These are phyloP conservation scores for Ginglymostoma cirratum DNA, from an alignment of 2,113 vertebrate genomes.

Conservation along the genomic window DNA sequence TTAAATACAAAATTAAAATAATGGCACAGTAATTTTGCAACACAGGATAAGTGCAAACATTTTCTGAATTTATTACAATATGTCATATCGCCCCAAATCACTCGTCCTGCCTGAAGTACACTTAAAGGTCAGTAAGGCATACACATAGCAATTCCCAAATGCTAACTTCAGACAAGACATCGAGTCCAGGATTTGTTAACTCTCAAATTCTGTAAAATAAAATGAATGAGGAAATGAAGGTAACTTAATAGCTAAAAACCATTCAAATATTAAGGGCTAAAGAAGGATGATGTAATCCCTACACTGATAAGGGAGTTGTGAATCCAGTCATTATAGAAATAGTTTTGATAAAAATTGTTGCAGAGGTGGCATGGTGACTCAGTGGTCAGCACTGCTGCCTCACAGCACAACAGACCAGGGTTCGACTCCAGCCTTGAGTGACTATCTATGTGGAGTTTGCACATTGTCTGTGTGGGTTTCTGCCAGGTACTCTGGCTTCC, in stretches of 20 bases:
- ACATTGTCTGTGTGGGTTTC: no score
- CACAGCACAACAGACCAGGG: no score
- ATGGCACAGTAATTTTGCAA: neutral
- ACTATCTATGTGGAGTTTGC: no score
- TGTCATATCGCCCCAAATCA: neutral
- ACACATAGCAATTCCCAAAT: no score
- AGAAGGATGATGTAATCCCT: neutral
- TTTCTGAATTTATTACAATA: neutral
- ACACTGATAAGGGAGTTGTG: neutral
- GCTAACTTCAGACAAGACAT: neutral
- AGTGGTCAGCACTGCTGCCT: no score
- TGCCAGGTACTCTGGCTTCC: no score
- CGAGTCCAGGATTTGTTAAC: neutral
- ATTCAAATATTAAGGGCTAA: neutral
- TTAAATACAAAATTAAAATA: neutral
- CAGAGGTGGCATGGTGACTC: no score
- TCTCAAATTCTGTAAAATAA: neutral
- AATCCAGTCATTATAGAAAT: neutral
- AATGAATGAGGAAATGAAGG: neutral
- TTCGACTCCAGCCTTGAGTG: no score
- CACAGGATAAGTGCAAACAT: neutral
- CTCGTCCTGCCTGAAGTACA: neutral
- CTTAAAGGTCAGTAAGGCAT: neutral
- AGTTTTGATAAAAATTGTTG: neutral
- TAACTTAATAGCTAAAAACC: neutral